Conservation (phyloP, 2,888 invertebrate genomes). For the Leptopilina myrica region DNA sequence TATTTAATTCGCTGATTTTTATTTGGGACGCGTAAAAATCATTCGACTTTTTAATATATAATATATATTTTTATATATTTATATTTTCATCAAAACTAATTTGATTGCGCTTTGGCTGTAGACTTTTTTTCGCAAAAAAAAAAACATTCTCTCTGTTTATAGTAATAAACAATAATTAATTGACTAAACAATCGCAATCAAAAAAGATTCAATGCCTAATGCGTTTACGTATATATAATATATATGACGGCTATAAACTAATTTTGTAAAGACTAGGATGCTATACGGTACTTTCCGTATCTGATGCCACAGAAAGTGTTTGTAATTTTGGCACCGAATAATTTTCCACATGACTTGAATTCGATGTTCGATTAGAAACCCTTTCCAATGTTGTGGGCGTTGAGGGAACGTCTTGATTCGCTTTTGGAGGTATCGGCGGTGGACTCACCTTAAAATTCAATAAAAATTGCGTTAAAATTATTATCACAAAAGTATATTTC, state of each 20-base stretch:
- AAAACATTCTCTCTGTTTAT: background rate
- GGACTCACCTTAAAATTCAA: slow-evolving; percentile 66
- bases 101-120: slow-evolving; percentile 38
- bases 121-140: background rate
- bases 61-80: background rate
- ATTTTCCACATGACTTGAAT: slow-evolving; percentile 70
- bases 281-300: slow-evolving; percentile 73
- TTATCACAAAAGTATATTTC: no score
- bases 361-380: slow-evolving; percentile 63
- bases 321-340: slow-evolving; percentile 76
- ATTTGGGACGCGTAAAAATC: slow-evolving; percentile 33
- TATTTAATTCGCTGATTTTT: slow-evolving; percentile 40
- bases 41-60: slow-evolving; percentile 2
- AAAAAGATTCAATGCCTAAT: slow-evolving; percentile 45
- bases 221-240: slow-evolving; percentile 38
- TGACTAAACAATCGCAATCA: slow-evolving; percentile 45
- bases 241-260: slow-evolving; percentile 59
- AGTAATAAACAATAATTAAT: slow-evolving; percentile 12
- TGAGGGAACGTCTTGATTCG: slow-evolving; percentile 72
- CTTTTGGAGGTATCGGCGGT: slow-evolving; percentile 75
- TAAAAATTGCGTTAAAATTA: no score
- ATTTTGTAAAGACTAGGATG: slow-evolving; percentile 64
- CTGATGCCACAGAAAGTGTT: slow-evolving; percentile 73
- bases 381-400: slow-evolving; percentile 74
- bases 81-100: slow-evolving; percentile 31